These are phyloP conservation scores for Plumapathes pennacea DNA, from an alignment of 92 coral and sea anemone species.

Conservation along the genomic window DNA sequence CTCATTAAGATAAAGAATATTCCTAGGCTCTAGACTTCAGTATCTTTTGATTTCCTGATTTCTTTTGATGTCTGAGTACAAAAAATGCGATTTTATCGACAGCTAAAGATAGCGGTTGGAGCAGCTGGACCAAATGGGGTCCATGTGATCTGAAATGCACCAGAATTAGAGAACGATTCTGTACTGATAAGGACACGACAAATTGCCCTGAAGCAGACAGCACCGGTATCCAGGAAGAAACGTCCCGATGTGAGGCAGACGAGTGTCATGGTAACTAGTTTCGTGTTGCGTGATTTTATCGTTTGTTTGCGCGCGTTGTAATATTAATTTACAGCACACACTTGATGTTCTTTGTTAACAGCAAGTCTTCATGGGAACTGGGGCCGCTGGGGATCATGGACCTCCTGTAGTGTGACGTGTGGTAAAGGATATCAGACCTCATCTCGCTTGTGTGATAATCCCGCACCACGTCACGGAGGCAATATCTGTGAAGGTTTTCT, in stretches of 20 bases:
- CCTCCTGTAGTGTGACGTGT: conserved; percentile 53
- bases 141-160: conserved; percentile 68
- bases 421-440: conserved; percentile 62
- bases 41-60: too few species aligned
- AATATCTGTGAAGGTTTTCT: conserved; percentile 54
- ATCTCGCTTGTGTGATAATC: conserved; percentile 66
- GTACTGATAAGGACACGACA: conserved; percentile 28
- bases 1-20: too few species aligned
- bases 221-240: conserved; percentile 52
- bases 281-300: too few species aligned
- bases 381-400: conserved; percentile 85
- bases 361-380: conserved; percentile 66
- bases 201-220: conserved; percentile 56
- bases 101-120: conserved; percentile 65
- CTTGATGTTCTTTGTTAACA: neutral
- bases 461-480: conserved; percentile 60
- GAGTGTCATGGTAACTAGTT: conserved; percentile 79
- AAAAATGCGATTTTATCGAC: neutral
- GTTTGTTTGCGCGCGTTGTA: neutral
- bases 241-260: conserved; percentile 20
- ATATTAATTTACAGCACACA: neutral
- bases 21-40: too few species aligned
- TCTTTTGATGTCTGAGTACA: neutral
- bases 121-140: conserved; percentile 64
- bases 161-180: conserved; percentile 66